Percentiles rank a stretch among this genome's conserved stretches.
phyloP scores from a whole-genome alignment of 2,113 vertebrate genomes.

The Leiothrix lutea region DNA sequence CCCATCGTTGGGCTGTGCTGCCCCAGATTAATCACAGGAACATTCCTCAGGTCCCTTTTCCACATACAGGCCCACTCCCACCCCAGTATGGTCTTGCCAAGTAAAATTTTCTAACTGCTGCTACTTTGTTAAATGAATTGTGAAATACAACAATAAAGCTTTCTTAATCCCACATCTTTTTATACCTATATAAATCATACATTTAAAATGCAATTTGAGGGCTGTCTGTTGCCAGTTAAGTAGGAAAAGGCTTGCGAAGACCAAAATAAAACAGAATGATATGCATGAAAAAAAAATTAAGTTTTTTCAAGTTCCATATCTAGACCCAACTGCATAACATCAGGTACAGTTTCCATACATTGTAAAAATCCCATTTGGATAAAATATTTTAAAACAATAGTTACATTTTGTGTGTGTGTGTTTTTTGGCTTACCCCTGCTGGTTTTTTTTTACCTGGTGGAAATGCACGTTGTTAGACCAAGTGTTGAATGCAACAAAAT shows the following conservation, averaged over 20 bases:
- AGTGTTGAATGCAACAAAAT: slow-evolving; percentile 54
- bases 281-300: background rate
- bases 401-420: slow-evolving; percentile 1
- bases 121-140: slow-evolving; percentile 25
- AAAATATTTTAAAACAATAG: slow-evolving; percentile 1
- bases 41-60: slow-evolving; percentile 44
- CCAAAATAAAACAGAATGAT: background rate
- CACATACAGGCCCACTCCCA: background rate
- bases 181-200: slow-evolving; percentile 23
- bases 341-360: slow-evolving; percentile 1
- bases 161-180: slow-evolving; percentile 11
- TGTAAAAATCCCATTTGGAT: slow-evolving; percentile 7
- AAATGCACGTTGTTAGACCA: slow-evolving; percentile 42
- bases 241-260: background rate
- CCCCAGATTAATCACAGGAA: slow-evolving; percentile 29
- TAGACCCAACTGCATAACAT: background rate
- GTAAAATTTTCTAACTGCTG: slow-evolving; percentile 22
- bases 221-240: background rate
- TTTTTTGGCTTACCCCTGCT: slow-evolving; percentile 28
- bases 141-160: background rate
- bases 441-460: slow-evolving; percentile 42
- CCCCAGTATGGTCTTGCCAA: background rate
- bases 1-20: background rate
- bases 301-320: background rate
- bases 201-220: background rate